phyloP scores from a whole-genome alignment of 1,140 invertebrate genomes.

The Heliconius nattereri region DNA sequence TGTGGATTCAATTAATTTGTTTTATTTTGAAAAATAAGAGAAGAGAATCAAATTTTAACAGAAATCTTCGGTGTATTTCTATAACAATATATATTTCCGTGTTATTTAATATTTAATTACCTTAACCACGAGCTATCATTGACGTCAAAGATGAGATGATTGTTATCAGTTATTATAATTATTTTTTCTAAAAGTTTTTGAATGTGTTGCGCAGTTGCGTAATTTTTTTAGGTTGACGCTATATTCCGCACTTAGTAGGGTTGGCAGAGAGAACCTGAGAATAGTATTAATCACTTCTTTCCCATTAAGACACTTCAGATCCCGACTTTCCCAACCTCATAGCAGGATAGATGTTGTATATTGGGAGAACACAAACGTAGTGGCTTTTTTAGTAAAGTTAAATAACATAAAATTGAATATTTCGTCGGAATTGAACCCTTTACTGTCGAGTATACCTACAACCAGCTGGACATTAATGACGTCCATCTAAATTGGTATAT shows the following conservation, averaged over 20 bases:
- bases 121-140: background rate
- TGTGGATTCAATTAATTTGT: background rate
- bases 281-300: too few relatives aligned
- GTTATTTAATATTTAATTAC: conserved; percentile 8
- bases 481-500: background rate
- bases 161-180: background rate
- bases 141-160: background rate
- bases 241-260: too few relatives aligned
- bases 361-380: too few relatives aligned
- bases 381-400: too few relatives aligned
- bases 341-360: too few relatives aligned
- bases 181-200: background rate
- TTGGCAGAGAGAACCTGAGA: too few relatives aligned
- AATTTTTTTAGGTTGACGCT: too few relatives aligned
- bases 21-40: background rate
- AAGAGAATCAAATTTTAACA: background rate
- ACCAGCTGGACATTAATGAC: background rate
- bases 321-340: too few relatives aligned
- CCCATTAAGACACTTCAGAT: too few relatives aligned
- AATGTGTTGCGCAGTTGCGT: background rate
- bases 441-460: background rate
- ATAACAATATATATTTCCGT: background rate
- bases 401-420: too few relatives aligned
- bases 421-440: background rate
- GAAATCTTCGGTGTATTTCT: background rate